phyloP scores from a whole-genome alignment of 2,797 vertebrate genomes.

The Lacerta agilis region DNA sequence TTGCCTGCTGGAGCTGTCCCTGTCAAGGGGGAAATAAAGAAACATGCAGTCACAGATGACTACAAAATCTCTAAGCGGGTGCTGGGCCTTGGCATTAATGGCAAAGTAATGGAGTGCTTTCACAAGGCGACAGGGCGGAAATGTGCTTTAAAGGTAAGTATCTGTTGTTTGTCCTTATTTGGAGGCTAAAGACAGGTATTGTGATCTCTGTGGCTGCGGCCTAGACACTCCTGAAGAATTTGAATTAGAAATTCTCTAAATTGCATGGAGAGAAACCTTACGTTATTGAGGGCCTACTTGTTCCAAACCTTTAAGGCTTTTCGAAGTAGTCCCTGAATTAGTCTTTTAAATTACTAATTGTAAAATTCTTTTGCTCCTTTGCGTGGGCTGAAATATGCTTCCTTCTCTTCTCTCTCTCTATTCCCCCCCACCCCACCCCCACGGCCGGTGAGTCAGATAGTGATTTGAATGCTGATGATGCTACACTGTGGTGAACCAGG shows the following conservation, averaged over 20 bases:
- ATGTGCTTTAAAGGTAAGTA: constrained; percentile 93
- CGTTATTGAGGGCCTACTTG: not conserved
- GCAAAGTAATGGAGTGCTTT: constrained; percentile 95
- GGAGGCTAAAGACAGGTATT: constrained; percentile 6
- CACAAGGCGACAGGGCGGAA: constrained; percentile 90
- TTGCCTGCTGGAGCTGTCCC: constrained; percentile 58
- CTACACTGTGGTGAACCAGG: constrained; percentile 44
- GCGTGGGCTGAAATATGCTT: constrained; percentile 19
- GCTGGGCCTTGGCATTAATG: constrained; percentile 95
- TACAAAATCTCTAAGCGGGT: constrained; percentile 94
- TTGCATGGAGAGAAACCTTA: not conserved
- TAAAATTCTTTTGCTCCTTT: not conserved
- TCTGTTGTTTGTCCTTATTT: not conserved
- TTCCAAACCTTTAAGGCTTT: constrained; percentile 24
- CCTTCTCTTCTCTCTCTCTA: too few species aligned
- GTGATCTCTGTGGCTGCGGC: not conserved
- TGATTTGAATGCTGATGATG: constrained; percentile 42
- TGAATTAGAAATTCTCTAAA: not conserved
- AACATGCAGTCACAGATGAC: constrained; percentile 94
- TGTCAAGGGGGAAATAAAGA: constrained; percentile 89
- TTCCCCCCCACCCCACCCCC: not conserved
- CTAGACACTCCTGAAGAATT: not conserved
- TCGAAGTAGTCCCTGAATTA: constrained; percentile 39
- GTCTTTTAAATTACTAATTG: constrained; percentile 28
- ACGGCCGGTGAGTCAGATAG: constrained; percentile 29